Conservation (phyloP, 2,888 invertebrate genomes). For the Nephrotoma flavescens region DNA sequence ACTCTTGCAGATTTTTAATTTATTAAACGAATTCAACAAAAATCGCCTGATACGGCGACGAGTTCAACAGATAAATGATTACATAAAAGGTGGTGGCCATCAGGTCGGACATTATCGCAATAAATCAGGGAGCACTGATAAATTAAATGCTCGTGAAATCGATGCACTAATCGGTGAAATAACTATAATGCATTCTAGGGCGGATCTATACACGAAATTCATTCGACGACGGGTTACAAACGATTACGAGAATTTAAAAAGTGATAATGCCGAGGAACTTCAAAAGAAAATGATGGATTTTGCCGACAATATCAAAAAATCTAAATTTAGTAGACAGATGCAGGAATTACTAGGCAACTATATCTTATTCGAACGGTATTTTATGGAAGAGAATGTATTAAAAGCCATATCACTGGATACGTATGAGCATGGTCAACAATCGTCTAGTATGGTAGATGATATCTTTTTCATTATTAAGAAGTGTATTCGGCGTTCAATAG, state of each 20-base stretch:
- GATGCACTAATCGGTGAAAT: conserved; percentile 83
- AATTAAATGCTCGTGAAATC: conserved; percentile 64
- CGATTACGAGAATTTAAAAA: conserved; percentile 45
- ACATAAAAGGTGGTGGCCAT: conserved; percentile 27
- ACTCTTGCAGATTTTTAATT: conserved; percentile 21
- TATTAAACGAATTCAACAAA: conserved; percentile 58
- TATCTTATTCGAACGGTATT: conserved; percentile 84
- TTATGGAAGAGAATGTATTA: conserved; percentile 84
- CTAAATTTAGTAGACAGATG: conserved; percentile 59
- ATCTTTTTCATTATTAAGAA: conserved; percentile 95
- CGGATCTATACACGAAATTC: conserved; percentile 85
- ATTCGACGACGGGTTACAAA: conserved; percentile 57
- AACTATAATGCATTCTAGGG: conserved; percentile 76
- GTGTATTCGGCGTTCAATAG: conserved; percentile 83
- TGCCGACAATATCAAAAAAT: conserved; percentile 52
- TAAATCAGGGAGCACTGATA: conserved; percentile 34
- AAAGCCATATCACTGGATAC: conserved; percentile 77
- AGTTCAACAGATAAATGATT: conserved; percentile 45
- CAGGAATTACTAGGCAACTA: conserved; percentile 79
- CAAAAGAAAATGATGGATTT: conserved; percentile 34
- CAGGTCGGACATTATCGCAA: conserved; percentile 25
- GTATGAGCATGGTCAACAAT: conserved; percentile 54
- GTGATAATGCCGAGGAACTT: conserved; percentile 35
- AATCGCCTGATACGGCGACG: conserved; percentile 48
- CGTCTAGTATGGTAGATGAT: conserved; percentile 92